Conservation (phyloP, 2,797 vertebrate species). For the Podarcis siculus region DNA sequence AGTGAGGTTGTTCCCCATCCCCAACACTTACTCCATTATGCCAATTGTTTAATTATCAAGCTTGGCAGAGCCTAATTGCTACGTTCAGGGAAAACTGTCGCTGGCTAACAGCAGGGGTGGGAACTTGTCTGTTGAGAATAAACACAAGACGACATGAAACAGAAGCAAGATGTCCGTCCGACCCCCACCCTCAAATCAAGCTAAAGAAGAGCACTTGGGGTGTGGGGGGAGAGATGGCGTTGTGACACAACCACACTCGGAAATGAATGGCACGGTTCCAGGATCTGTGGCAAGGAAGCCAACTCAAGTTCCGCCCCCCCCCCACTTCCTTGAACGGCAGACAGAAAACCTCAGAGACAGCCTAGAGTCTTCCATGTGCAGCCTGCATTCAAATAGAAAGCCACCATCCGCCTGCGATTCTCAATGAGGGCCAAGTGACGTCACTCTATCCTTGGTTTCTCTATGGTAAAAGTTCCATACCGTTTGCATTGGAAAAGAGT, state of each 20-base stretch:
- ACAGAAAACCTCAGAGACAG: background rate
- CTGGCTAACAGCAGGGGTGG: slow-evolving; percentile 17
- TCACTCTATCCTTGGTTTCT: background rate
- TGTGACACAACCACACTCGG: background rate
- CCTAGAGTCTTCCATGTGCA: background rate
- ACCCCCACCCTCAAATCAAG: background rate
- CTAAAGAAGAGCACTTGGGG: background rate
- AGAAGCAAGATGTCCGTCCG: background rate
- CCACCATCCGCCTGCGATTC: background rate
- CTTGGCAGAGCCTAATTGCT: slow-evolving; percentile 27
- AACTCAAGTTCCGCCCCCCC: background rate
- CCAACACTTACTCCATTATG: slow-evolving; percentile 1
- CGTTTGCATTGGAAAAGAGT: background rate
- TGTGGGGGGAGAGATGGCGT: background rate
- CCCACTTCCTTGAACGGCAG: background rate
- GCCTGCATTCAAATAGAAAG: background rate
- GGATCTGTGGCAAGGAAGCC: background rate
- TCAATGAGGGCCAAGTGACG: background rate
- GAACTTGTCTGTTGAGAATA: slow-evolving; percentile 2
- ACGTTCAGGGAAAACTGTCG: slow-evolving; percentile 5
- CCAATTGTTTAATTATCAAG: slow-evolving; percentile 42
- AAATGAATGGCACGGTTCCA: background rate
- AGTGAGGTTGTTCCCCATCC: background rate
- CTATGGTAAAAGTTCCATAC: background rate
- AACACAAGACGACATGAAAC: background rate